Conservation (phyloP, 37 sponge, comb jelly and placozoan genomes). For the Petrosia ficiformis region DNA sequence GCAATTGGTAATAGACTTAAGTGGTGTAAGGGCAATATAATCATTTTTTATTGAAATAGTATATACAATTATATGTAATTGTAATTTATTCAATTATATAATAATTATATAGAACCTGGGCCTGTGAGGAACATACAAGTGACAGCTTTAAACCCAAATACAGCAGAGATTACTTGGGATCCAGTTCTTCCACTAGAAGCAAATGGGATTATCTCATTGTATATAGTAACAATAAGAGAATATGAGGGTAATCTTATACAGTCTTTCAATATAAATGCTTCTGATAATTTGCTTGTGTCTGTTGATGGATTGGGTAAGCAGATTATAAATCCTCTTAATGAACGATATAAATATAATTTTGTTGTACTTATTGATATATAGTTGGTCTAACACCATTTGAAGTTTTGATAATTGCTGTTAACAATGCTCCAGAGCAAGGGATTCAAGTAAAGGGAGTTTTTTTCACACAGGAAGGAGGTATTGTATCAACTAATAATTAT, state of each 20-base stretch:
- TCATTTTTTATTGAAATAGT: too few relatives aligned
- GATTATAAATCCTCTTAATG: too few relatives aligned
- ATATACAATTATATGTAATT: too few relatives aligned
- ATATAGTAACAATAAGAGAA: not conserved
- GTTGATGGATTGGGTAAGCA: too few relatives aligned
- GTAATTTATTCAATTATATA: too few relatives aligned
- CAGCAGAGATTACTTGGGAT: not conserved
- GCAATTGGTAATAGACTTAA: too few relatives aligned
- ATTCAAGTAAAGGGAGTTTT: not conserved
- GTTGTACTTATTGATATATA: not conserved
- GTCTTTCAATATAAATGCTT: not conserved
- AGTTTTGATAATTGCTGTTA: not conserved
- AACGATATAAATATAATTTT: too few relatives aligned
- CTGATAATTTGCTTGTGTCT: too few relatives aligned
- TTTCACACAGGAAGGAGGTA: slow-evolving; percentile 2
- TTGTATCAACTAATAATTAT: not conserved
- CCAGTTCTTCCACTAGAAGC: not conserved
- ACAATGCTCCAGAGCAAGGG: slow-evolving; percentile 1
- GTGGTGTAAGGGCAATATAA: too few relatives aligned
- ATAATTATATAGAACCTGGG: slow-evolving; percentile 3
- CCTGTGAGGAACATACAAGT: not conserved
- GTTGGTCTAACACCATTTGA: not conserved
- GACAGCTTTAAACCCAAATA: not conserved
- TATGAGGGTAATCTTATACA: not conserved
- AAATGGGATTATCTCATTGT: not conserved